Evolutionary conservation across 2,113 vertebrate genomes (phyloP), one percentile per base, ranked within the genome.

Genomic region (Trematocara marginatum): DNA sequence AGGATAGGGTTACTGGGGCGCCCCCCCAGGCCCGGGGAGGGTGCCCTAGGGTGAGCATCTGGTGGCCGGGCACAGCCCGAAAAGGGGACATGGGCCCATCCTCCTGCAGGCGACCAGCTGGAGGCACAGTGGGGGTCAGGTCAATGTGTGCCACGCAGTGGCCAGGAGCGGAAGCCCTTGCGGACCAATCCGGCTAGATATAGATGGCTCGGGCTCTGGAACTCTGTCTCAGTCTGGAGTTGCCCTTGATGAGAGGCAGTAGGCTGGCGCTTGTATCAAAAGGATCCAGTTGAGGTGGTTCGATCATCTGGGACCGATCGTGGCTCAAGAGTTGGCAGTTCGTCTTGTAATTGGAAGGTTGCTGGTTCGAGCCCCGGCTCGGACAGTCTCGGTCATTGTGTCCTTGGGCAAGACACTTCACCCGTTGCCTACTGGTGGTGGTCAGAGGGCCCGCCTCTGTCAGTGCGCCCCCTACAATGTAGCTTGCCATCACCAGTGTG

Each of bases 381-480:
- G 0, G 23, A 56, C 54, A 56, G 54, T 31, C 0, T 57, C 1
- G 7, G 26, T 31, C 26, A 0, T 57, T 29, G 54, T 57, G 26
- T 57, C 54, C 26, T 57, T 15, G 54, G 26, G 4, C 26, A 57
- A 15, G 2, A 29, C 12, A 57, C 23, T 29, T 57, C 23, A 57
- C 26, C 12, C 0, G 12, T 29, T 57, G 26, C 54, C 4, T 29
- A 0, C 26, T 57, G 26, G 23, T 29, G 23, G 4, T 15, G 23
- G 54, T 29, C 4, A 57, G 54, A 57, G 12, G 53, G 23, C 11
- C 53, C 4, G 1, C 23, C 53, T 15, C 54, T 57, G 12, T 57
- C 23, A 57, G 54, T 57, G 54, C 1, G 0, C 54, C 23, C 23
- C 54, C 54, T 29, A 29, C 54, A 57, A 15, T 57, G 54, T 57